Percentiles rank a stretch among this genome's conserved stretches.
Evolutionary conservation across 2,113 vertebrate genomes (phyloP).

Genomic region (Apodemus sylvaticus): DNA sequence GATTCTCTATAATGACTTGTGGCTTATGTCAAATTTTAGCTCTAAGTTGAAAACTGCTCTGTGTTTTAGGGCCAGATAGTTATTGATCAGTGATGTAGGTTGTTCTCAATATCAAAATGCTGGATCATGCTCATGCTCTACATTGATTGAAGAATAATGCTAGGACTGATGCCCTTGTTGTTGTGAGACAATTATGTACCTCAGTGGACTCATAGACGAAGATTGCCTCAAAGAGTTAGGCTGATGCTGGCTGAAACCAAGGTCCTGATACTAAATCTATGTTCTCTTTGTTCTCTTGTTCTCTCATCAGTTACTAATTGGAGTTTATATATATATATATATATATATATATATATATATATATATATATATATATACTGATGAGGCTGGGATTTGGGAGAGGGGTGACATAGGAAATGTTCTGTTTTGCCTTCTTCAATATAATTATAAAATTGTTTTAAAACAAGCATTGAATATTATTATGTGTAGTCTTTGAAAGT

Average conservation of each 20-base stretch:
- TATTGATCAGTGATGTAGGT: not conserved
- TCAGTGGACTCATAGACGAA: too few relatives aligned
- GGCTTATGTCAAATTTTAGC: not conserved
- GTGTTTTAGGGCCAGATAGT: not conserved
- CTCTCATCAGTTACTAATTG: too few relatives aligned
- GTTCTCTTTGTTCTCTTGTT: not conserved
- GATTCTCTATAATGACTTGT: not conserved
- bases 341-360: too few relatives aligned
- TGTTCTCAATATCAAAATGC: not conserved
- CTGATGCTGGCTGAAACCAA: not conserved
- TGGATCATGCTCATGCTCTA: accelerated
- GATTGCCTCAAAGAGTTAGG: not conserved
- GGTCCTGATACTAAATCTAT: not conserved
- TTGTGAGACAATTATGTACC: not conserved
- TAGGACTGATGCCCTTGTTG: not conserved
- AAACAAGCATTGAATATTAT: not conserved
- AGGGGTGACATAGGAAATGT: not conserved
- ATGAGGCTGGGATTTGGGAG: not conserved
- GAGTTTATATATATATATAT: too few relatives aligned
- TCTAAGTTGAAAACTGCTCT: not conserved
- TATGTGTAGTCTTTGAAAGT: not conserved
- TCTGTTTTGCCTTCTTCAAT: not conserved
- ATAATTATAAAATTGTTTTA: not conserved
- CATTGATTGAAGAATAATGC: accelerated
- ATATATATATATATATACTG: too few relatives aligned